phyloP scores from a whole-genome alignment of 2,113 vertebrate species.

The Ariopsis seemanni region DNA sequence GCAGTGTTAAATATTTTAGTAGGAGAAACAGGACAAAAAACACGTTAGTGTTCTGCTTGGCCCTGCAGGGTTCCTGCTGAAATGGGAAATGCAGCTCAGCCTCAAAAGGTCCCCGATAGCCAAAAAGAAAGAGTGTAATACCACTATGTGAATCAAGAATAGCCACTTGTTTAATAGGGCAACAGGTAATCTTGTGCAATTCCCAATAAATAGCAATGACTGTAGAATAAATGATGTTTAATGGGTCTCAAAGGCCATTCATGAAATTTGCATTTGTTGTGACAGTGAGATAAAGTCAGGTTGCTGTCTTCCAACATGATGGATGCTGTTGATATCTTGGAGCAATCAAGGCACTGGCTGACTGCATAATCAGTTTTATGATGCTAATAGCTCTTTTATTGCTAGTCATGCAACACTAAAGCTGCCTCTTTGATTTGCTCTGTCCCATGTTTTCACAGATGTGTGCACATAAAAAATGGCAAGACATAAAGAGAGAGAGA shows the following conservation, averaged over 20 bases:
- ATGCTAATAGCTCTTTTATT: constrained; percentile 55
- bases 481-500: neutral
- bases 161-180: neutral
- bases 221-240: constrained; percentile 23
- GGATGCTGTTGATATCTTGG: constrained; percentile 50
- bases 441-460: neutral
- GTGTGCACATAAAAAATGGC: neutral
- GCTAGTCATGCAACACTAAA: constrained; percentile 35
- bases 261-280: constrained; percentile 42
- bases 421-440: neutral
- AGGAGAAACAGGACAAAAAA: constrained; percentile 26
- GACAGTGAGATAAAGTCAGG: constrained; percentile 19
- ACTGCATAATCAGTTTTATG: constrained; percentile 53
- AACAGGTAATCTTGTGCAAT: neutral
- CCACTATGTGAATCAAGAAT: neutral
- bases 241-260: constrained; percentile 17
- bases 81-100: constrained; percentile 28
- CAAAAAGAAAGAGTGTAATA: neutral
- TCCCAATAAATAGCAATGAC: neutral
- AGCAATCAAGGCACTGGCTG: constrained; percentile 1
- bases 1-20: constrained; percentile 54
- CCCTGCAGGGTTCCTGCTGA: constrained; percentile 6
- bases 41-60: constrained; percentile 31
- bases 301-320: constrained; percentile 29
- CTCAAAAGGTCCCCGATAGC: neutral